Conservation (phyloP, 2,113 vertebrate species). For the Calcarius ornatus region DNA sequence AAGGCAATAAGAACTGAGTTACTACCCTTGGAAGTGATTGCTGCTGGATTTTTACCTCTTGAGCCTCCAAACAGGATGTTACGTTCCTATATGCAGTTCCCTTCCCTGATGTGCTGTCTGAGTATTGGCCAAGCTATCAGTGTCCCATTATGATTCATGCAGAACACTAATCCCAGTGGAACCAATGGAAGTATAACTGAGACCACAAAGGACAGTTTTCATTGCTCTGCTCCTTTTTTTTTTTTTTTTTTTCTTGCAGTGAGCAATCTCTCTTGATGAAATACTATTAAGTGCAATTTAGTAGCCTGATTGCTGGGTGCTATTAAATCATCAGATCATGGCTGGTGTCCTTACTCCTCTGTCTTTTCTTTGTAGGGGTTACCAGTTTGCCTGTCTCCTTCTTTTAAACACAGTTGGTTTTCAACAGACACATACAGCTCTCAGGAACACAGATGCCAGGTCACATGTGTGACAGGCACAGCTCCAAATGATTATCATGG, state of each 20-base stretch:
- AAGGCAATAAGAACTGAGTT: slow-evolving; percentile 61
- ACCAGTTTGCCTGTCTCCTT: background rate
- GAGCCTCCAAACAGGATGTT: slow-evolving; percentile 59
- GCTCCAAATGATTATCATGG: background rate
- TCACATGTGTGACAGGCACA: background rate
- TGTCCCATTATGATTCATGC: background rate
- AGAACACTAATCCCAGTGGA: background rate
- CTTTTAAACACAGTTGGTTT: background rate
- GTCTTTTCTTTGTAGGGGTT: background rate
- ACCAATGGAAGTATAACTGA: background rate
- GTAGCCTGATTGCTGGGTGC: background rate
- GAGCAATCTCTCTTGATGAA: background rate
- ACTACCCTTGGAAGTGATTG: slow-evolving; percentile 68
- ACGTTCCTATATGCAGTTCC: slow-evolving; percentile 5
- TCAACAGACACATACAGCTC: background rate
- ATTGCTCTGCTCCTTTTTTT: background rate
- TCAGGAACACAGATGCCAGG: background rate
- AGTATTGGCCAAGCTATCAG: slow-evolving; percentile 13
- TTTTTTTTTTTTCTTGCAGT: background rate
- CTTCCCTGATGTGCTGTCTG: slow-evolving; percentile 42
- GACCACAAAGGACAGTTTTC: background rate
- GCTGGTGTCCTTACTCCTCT: background rate
- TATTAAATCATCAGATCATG: background rate
- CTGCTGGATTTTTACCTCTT: slow-evolving; percentile 57
- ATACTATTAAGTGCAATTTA: background rate